Percentiles rank a stretch among this genome's conserved stretches.
Conservation (phyloP, 2,113 vertebrate species). For the Callaeas wilsoni region DNA sequence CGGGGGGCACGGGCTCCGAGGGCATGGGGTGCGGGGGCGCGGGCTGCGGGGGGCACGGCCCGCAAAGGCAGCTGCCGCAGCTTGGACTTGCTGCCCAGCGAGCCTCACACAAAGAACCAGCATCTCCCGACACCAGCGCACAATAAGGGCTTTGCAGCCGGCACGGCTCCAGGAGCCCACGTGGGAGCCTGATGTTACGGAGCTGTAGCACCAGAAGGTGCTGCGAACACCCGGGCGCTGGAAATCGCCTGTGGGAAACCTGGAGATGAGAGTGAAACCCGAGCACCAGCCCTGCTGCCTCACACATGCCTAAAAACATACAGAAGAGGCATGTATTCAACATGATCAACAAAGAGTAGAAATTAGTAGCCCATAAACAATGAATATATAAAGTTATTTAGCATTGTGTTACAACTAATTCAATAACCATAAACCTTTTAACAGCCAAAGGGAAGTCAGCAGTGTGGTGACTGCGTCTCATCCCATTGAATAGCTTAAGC, state of each 20-base stretch:
- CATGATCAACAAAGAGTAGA: not conserved
- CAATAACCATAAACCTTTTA: not conserved
- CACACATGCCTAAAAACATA: not conserved
- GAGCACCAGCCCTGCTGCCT: not conserved
- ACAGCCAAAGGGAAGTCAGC: not conserved
- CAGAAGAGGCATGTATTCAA: not conserved
- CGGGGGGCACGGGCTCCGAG: too few species aligned
- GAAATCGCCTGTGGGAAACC: not conserved
- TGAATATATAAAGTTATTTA: not conserved
- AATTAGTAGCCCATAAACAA: not conserved
- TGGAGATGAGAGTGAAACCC: not conserved
- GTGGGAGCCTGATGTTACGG: rapidly evolving
- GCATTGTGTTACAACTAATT: not conserved
- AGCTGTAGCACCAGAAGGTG: not conserved
- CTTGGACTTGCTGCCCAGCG: rapidly evolving
- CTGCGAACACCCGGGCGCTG: rapidly evolving
- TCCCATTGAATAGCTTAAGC: not conserved
- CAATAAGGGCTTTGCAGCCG: rapidly evolving
- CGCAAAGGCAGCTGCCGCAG: rapidly evolving
- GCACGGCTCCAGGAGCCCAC: rapidly evolving
- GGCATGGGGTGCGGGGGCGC: too few species aligned
- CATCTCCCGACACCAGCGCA: rapidly evolving
- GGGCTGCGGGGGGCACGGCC: too few species aligned
- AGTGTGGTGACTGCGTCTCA: not conserved
- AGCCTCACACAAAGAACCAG: rapidly evolving